A percentile compares a stretch with the other conserved stretches of the same genome.
phyloP scores from a whole-genome alignment of 1,140 invertebrate genomes.

The Sycophila sp. region DNA sequence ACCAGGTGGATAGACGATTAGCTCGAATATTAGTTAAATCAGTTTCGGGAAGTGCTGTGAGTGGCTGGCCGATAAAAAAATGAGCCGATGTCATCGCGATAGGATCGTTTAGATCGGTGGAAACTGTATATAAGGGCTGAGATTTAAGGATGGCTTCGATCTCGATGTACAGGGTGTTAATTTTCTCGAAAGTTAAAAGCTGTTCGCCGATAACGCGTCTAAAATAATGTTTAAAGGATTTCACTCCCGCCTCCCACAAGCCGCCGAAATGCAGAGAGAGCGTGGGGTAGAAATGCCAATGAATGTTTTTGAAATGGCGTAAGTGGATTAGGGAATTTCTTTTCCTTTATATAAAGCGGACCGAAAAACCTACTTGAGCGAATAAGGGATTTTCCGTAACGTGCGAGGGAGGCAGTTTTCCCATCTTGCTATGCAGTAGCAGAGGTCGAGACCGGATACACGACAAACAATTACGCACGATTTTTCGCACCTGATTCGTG shows the following conservation, averaged over 20 bases:
- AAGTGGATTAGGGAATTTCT: conserved; percentile 21
- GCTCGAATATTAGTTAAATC: background rate
- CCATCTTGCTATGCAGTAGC: conserved; percentile 46
- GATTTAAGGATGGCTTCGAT: conserved; percentile 50
- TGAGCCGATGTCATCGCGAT: conserved; percentile 46
- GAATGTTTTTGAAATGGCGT: conserved; percentile 34
- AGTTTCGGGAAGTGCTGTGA: conserved; percentile 30
- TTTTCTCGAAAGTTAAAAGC: conserved; percentile 41
- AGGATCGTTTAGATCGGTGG: conserved; percentile 40
- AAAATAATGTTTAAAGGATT: conserved; percentile 43
- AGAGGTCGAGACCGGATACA: conserved; percentile 40
- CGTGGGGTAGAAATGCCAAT: conserved; percentile 49
- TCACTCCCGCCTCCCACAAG: conserved; percentile 51
- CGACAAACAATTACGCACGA: conserved; percentile 36
- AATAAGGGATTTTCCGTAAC: conserved; percentile 51
- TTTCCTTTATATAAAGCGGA: conserved; percentile 47
- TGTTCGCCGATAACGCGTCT: conserved; percentile 34
- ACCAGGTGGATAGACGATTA: background rate
- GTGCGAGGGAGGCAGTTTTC: conserved; percentile 48
- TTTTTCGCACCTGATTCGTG: conserved; percentile 28
- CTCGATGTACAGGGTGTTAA: conserved; percentile 40
- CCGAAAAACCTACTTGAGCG: conserved; percentile 54
- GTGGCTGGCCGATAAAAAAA: conserved; percentile 48
- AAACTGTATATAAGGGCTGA: conserved; percentile 32
- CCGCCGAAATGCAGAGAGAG: conserved; percentile 50